These are phyloP conservation scores for Hippocampus comes DNA, from an alignment of 2,113 vertebrate species.

Conservation along the genomic window DNA sequence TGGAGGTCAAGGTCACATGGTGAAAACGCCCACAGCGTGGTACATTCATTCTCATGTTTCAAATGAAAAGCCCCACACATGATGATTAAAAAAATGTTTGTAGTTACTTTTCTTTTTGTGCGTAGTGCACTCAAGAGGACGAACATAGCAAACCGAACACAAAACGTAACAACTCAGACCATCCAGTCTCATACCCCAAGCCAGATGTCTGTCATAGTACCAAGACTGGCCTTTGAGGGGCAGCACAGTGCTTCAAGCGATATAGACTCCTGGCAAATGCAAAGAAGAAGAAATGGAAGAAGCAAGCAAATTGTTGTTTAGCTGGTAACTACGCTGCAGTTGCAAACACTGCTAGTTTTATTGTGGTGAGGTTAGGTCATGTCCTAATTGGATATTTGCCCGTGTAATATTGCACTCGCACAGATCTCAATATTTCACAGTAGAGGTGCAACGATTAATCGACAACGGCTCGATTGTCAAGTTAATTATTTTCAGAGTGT, in stretches of 20 bases:
- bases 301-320: not conserved
- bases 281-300: not conserved
- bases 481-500: no score
- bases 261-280: not conserved
- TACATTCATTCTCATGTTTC: not conserved
- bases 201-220: not conserved
- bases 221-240: not conserved
- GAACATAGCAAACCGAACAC: not conserved
- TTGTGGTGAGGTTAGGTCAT: not conserved
- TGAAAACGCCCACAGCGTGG: not conserved
- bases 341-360: not conserved
- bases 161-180: not conserved
- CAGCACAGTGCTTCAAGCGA: not conserved
- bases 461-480: no score
- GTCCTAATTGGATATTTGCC: not conserved
- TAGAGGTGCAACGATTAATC: no score
- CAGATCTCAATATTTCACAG: no score
- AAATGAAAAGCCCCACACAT: not conserved
- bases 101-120: not conserved
- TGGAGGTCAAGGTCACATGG: slow-evolving; percentile 28
- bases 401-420: no score
- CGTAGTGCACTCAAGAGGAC: not conserved
- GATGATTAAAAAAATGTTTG: not conserved
- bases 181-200: not conserved
- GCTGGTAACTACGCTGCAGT: not conserved